phyloP scores from a whole-genome alignment of 2,888 invertebrate genomes.

The Coremacera marginata region DNA sequence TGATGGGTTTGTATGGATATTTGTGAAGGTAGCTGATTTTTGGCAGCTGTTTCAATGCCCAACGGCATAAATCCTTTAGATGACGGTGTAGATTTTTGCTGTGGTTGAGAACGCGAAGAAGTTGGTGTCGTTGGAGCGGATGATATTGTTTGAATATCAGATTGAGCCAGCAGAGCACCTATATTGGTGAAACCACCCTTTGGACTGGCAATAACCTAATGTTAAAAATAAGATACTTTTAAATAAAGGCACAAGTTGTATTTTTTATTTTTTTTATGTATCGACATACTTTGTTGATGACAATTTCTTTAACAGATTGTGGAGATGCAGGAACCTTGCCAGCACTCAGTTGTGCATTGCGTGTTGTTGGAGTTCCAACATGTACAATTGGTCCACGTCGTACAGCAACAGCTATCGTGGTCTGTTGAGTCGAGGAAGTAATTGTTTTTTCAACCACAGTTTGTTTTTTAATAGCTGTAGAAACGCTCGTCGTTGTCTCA shows the following conservation, averaged over 20 bases:
- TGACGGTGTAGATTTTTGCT: conserved; percentile 27
- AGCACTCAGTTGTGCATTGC: conserved; percentile 20
- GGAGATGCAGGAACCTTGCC: conserved; percentile 46
- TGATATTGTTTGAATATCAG: conserved; percentile 28
- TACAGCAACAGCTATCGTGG: conserved; percentile 40
- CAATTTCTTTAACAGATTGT: conserved; percentile 61
- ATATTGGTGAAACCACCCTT: conserved; percentile 56
- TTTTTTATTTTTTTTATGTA: background rate
- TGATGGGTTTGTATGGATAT: conserved; percentile 68
- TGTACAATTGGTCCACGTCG: conserved; percentile 55
- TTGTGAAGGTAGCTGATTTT: conserved; percentile 66
- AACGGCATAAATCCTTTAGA: conserved; percentile 66
- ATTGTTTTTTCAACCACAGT: conserved; percentile 10
- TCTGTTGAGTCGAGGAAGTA: conserved; percentile 19
- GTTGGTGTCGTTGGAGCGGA: conserved; percentile 67
- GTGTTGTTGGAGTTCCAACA: conserved; percentile 38
- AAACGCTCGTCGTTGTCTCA: background rate
- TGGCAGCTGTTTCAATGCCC: conserved; percentile 60
- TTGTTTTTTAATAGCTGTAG: conserved; percentile 39
- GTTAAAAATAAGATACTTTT: background rate
- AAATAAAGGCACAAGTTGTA: background rate
- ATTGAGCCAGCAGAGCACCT: conserved; percentile 50
- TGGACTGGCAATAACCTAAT: conserved; percentile 53
- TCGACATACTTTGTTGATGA: conserved; percentile 60
- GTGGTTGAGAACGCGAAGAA: conserved; percentile 20